These are phyloP conservation scores for Acomys russatus DNA, from an alignment of 2,797 vertebrate species.

Conservation along the genomic window DNA sequence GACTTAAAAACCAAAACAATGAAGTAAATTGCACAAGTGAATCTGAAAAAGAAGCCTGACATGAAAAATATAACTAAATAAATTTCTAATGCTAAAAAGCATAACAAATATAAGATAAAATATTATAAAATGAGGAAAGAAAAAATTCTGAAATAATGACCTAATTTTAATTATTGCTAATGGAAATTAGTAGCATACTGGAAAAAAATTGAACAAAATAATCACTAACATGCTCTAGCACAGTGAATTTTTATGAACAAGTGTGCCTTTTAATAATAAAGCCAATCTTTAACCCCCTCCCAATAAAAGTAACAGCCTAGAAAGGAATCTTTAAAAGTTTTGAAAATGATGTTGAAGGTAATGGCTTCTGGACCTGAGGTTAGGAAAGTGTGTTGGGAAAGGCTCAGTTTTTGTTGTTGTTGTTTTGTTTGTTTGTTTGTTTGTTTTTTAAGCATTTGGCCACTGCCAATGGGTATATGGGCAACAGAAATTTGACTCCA, in stretches of 20 bases:
- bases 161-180: not conserved
- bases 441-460: too few relatives aligned
- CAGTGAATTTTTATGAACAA: not conserved
- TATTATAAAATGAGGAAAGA: not conserved
- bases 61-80: not conserved
- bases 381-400: too few relatives aligned
- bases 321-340: too few relatives aligned
- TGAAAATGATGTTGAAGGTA: too few relatives aligned
- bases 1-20: not conserved
- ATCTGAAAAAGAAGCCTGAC: not conserved
- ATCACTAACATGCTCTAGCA: not conserved
- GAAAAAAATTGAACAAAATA: not conserved
- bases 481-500: too few relatives aligned
- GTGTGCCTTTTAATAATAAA: not conserved
- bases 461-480: too few relatives aligned
- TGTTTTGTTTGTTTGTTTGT: too few relatives aligned
- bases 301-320: too few relatives aligned
- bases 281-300: not conserved
- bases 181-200: not conserved
- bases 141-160: slow-evolving; percentile 11
- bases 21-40: not conserved
- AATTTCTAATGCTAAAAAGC: not conserved
- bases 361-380: too few relatives aligned
- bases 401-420: too few relatives aligned
- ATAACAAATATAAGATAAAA: not conserved